Conservation (phyloP, 2,797 vertebrate genomes). For the Hippoglossus hippoglossus region DNA sequence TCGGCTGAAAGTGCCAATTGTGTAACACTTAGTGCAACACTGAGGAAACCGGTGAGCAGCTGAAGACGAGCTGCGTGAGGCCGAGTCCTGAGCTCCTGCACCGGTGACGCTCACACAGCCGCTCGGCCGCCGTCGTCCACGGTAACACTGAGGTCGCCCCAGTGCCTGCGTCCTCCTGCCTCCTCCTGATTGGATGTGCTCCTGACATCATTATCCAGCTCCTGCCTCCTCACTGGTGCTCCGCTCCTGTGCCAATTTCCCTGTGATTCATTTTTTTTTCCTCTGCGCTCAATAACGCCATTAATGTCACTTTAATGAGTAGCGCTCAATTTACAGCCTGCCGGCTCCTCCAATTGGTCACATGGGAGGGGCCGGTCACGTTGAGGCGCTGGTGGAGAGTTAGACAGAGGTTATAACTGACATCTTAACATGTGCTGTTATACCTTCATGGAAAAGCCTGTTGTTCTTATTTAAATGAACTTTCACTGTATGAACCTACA, state of each 20-base stretch:
- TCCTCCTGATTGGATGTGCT: conserved; percentile 20
- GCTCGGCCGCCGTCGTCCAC: too few relatives aligned
- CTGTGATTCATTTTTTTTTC: conserved; percentile 70
- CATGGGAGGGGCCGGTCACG: conserved; percentile 48
- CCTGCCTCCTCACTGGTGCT: conserved; percentile 58
- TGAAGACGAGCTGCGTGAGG: neutral
- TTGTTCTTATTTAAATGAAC: too few relatives aligned
- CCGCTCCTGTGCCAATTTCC: conserved; percentile 61
- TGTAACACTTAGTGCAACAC: conserved; percentile 49
- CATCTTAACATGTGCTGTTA: neutral
- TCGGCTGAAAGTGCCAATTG: conserved; percentile 23
- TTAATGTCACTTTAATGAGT: conserved; percentile 80
- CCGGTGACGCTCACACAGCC: conserved; percentile 7
- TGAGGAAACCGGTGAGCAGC: conserved; percentile 20
- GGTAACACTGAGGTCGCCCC: neutral
- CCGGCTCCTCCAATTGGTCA: conserved; percentile 62
- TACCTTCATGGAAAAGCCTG: neutral
- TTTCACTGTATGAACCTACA: too few relatives aligned
- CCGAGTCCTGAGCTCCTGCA: neutral
- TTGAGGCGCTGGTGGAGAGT: conserved; percentile 38
- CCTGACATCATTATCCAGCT: conserved; percentile 58
- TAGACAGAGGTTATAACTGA: conserved; percentile 9
- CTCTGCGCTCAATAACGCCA: conserved; percentile 71
- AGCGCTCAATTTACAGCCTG: conserved; percentile 72
- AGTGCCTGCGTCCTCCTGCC: conserved; percentile 1